Conservation (phyloP, 1,140 invertebrate genomes). For the Ladona fulva region DNA sequence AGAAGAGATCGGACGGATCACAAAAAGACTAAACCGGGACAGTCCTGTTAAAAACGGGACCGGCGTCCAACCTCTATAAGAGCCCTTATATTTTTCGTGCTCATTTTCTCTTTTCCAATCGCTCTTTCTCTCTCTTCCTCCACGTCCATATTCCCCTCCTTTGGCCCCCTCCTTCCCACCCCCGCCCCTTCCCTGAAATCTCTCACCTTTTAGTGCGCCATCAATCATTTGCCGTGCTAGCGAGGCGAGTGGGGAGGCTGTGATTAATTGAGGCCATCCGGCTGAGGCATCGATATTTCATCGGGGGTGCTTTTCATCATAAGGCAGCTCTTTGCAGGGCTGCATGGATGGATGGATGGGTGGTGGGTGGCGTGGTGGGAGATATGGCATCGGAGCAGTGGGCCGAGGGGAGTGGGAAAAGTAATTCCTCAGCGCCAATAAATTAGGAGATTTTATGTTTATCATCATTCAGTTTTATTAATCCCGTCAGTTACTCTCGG, state of each 20-base stretch:
- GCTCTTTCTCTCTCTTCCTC: conserved; percentile 19
- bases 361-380: not conserved
- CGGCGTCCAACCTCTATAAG: too few relatives aligned
- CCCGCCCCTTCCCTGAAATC: conserved; percentile 25
- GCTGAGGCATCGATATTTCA: not conserved
- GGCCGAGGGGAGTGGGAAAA: not conserved
- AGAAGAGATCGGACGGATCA: too few relatives aligned
- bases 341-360: not conserved
- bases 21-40: too few relatives aligned
- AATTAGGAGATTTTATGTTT: conserved; percentile 10
- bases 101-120: not conserved
- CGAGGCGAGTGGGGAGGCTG: not conserved
- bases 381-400: not conserved
- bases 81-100: not conserved
- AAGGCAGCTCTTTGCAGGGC: not conserved
- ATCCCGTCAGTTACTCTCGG: not conserved
- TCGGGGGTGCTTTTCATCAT: not conserved
- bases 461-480: conserved; percentile 10
- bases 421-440: conserved; percentile 4
- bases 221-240: not conserved
- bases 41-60: too few relatives aligned
- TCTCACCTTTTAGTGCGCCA: conserved; percentile 1
- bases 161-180: not conserved
- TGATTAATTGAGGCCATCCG: conserved; percentile 4
- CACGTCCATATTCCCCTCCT: conserved; percentile 8